phyloP scores from a whole-genome alignment of 2,797 vertebrate species.

The Myoxocephalus aenaeus region DNA sequence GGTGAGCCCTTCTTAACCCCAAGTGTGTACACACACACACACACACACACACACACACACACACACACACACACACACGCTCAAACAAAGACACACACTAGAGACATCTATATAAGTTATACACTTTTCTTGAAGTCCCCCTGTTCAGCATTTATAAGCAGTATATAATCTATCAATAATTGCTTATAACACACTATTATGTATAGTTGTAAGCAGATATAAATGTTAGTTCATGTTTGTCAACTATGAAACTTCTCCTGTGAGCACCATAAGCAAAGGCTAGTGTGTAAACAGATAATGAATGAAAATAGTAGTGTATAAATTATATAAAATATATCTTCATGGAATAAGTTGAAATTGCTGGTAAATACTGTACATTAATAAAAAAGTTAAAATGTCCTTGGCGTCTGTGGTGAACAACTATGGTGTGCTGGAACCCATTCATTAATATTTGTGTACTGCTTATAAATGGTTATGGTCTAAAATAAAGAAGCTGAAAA shows the following conservation, averaged over 20 bases:
- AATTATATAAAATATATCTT: not conserved
- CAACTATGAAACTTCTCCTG: not conserved
- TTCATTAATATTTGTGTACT: not conserved
- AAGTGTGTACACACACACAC: not conserved
- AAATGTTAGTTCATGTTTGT: not conserved
- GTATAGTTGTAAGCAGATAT: not conserved
- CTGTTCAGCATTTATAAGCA: not conserved
- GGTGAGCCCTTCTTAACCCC: conserved; percentile 59
- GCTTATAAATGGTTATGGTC: not conserved
- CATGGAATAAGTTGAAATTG: not conserved
- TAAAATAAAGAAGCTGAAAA: not conserved
- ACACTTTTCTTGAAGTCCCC: not conserved
- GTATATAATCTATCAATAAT: not conserved
- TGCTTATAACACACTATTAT: not conserved
- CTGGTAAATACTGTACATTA: not conserved
- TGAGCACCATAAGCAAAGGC: not conserved
- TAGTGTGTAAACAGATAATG: not conserved
- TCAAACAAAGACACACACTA: not conserved
- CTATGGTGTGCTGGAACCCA: not conserved
- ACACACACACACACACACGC: conserved; percentile 2
- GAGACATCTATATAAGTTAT: not conserved
- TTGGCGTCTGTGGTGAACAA: no score
- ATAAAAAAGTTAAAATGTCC: not conserved
- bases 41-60: not conserved
- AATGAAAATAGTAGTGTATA: not conserved